A percentile compares a stretch with the other conserved stretches of the same genome.
phyloP scores from a whole-genome alignment of 1,140 invertebrate species.

The Trialeurodes vaporariorum region DNA sequence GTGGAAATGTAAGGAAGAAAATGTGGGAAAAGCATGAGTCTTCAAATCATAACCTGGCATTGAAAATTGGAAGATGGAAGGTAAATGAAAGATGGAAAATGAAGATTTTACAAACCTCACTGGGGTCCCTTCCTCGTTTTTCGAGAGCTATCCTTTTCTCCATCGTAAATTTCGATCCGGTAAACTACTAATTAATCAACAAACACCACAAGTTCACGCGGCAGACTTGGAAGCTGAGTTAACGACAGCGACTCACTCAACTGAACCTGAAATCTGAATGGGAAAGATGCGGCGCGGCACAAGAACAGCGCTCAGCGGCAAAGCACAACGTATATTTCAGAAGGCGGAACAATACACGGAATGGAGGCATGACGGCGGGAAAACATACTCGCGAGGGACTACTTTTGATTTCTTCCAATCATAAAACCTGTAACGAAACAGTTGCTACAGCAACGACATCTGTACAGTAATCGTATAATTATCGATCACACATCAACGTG shows the following conservation, averaged over 20 bases:
- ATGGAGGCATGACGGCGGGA: too few species aligned
- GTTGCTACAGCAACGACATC: neutral
- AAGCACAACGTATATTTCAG: neutral
- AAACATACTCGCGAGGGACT: neutral
- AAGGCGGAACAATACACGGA: neutral
- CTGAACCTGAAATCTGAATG: too few species aligned
- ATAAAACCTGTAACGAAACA: neutral
- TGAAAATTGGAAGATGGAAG: conserved; percentile 2
- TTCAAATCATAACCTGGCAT: neutral
- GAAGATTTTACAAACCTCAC: conserved; percentile 53
- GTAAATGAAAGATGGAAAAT: neutral
- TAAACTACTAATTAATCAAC: neutral
- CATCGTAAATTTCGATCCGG: conserved; percentile 40
- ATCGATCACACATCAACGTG: neutral
- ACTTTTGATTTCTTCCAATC: neutral
- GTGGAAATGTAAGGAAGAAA: too few species aligned
- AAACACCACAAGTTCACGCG: neutral
- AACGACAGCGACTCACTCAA: too few species aligned
- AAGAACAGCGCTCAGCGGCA: neutral
- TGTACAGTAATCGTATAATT: neutral
- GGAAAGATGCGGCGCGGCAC: too few species aligned
- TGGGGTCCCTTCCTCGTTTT: conserved; percentile 66
- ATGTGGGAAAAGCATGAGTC: too few species aligned
- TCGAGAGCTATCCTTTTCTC: conserved; percentile 86
- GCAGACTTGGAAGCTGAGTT: too few species aligned